Conservation (phyloP, 30 jellyfish, hydroid and myxozoan species). For the Rhopilema esculentum region DNA sequence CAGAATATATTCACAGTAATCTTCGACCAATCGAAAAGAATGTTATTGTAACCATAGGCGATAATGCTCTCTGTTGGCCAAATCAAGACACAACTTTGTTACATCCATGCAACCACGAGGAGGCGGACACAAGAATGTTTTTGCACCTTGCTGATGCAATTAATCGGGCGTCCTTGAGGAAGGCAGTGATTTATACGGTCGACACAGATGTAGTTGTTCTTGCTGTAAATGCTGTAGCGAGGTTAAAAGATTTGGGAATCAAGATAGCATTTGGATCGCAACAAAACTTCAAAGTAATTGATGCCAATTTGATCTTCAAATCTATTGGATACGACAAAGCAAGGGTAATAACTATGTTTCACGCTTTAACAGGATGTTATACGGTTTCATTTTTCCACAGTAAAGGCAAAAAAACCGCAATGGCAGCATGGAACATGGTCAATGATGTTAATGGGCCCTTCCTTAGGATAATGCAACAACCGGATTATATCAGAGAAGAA, state of each 20-base stretch:
- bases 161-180: conserved; percentile 4
- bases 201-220: conserved; percentile 56
- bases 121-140: conserved; percentile 51
- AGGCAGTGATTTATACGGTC: conserved; percentile 36
- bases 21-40: conserved; percentile 29
- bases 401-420: conserved; percentile 44
- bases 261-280: neutral
- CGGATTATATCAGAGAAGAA: neutral
- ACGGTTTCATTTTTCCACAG: conserved; percentile 28
- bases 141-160: conserved; percentile 32
- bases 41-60: conserved; percentile 41
- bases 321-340: too few species aligned
- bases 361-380: conserved; percentile 63
- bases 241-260: too few species aligned
- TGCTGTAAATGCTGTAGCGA: conserved; percentile 34
- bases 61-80: conserved; percentile 47
- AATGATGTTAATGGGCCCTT: neutral
- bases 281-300: too few species aligned
- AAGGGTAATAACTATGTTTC: conserved; percentile 8
- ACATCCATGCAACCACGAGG: conserved; percentile 68
- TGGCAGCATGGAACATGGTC: conserved; percentile 35
- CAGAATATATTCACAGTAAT: conserved; percentile 22
- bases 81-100: conserved; percentile 30
- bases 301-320: too few species aligned
- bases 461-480: neutral